Base-by-base conservation (phyloP, 2,797 vertebrate species). In the Sebastes oblongus region DNA sequence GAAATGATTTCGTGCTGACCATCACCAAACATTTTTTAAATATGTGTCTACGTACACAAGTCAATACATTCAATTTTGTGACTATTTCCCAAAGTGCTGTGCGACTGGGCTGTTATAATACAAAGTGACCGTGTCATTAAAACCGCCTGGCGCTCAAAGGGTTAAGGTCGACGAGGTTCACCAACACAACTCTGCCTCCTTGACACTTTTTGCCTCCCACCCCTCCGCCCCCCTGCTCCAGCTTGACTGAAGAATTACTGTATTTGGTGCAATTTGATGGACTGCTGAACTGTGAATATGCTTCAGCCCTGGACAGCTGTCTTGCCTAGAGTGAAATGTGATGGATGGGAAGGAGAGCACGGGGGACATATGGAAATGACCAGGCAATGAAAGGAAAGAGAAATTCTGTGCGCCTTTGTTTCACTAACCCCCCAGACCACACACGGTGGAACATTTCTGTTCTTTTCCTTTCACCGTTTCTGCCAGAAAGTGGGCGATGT, bases 271-370 rank as follows among this genome's bases (percentile, higher is more conserved):
- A 95, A 93, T 96, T 95, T 95, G 94, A 95, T 94, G 94, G 92
- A 92, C 94, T 95, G 94, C 89, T 95, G 94, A 93, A 93, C 94
- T 95, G 93, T 95, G 95, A 95, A 94, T 95, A 93, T 93, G 93
- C 92, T 94, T 86, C 70, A 86, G 87, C 79, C 78, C 66, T 74
- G 85, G 93, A 93, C 93, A 95, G 94, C 93, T 95, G 95, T 95
- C 93, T 91, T 69, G 89, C 93, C 89, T 78, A 76, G 86, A 95
- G 91, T 93, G 88, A 91, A 93, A 93, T 86, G 89, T 95, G 95
- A 96, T 95, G 94, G 94, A 96, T 95, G 89, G 90, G 83, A 78
- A 72, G 73, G 74, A 80, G 90, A 91, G 88, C 90, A 74, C 66
- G 56, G 85, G 88, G 91, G 89, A 94, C 93, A 92, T 94, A 94